Conservation (phyloP, 2,888 invertebrate species). For the Rhamnusium bicolor region DNA sequence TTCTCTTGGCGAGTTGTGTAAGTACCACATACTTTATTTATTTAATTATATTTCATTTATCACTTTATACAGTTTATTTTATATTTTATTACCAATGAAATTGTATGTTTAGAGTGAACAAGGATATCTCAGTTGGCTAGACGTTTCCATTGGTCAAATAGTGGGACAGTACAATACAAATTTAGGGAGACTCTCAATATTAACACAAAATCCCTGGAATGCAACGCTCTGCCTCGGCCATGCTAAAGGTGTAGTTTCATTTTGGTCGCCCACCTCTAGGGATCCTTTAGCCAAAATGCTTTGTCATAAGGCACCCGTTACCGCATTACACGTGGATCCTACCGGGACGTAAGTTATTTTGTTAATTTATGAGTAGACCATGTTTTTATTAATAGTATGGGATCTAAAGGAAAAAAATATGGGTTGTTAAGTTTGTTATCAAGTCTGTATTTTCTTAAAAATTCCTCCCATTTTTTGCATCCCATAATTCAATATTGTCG, state of each 20-base stretch:
- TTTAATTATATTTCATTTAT: no score
- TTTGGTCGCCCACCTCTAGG: slow-evolving; percentile 94
- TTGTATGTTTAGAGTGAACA: slow-evolving; percentile 75
- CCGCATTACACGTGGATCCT: slow-evolving; percentile 87
- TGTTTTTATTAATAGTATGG: no score
- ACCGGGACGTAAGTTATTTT: slow-evolving; percentile 82
- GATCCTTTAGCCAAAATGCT: slow-evolving; percentile 93
- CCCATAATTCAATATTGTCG: no score
- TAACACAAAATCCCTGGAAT: slow-evolving; percentile 96
- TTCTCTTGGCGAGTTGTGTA: slow-evolving; percentile 89
- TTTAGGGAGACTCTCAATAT: slow-evolving; percentile 84
- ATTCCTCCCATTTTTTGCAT: no score
- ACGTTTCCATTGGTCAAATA: slow-evolving; percentile 94
- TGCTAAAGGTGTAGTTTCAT: slow-evolving; percentile 90
- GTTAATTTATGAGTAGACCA: neutral
- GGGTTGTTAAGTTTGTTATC: no score
- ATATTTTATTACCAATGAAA: neutral
- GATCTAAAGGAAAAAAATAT: no score
- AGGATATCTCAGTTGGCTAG: slow-evolving; percentile 93
- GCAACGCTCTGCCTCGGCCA: slow-evolving; percentile 93
- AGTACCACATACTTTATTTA: slow-evolving; percentile 69
- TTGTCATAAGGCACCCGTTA: slow-evolving; percentile 88
- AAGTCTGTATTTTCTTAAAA: no score
- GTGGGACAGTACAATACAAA: slow-evolving; percentile 84
- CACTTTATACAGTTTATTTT: no score